Evolutionary conservation across 2,113 vertebrate species (phyloP).

Genomic region (Vanacampus margaritifer): DNA sequence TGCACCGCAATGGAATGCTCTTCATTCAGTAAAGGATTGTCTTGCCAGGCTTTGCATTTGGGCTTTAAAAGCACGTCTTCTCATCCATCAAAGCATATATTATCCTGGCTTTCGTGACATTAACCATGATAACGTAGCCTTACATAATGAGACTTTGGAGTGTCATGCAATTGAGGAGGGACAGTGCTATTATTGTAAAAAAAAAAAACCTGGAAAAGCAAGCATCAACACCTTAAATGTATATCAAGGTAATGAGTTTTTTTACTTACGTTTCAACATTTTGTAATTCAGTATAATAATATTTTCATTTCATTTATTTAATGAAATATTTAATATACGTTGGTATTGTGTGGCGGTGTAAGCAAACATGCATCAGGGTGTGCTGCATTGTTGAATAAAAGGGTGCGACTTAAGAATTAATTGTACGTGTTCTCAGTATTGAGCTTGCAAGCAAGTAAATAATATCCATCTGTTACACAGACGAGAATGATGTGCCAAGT

Average conservation of each 20-base stretch:
- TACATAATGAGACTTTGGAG: slow-evolving; percentile 36
- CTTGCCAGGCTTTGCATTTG: slow-evolving; percentile 33
- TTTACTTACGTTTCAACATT: neutral
- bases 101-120: slow-evolving; percentile 35
- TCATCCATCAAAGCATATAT: slow-evolving; percentile 42
- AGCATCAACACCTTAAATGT: neutral
- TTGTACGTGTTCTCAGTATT: no score
- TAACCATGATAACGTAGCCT: slow-evolving; percentile 43
- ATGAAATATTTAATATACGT: no score
- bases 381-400: no score
- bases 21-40: slow-evolving; percentile 39
- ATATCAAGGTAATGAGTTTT: neutral
- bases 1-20: slow-evolving; percentile 27
- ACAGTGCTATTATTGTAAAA: slow-evolving; percentile 8
- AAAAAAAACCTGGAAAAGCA: no score
- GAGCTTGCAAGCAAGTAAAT: no score
- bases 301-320: no score
- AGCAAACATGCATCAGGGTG: no score
- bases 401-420: no score
- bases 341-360: no score
- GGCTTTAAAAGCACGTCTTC: slow-evolving; percentile 35
- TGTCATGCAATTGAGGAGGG: neutral
- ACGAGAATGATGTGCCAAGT: no score
- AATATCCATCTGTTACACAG: no score
- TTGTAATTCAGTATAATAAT: no score